phyloP scores from a whole-genome alignment of 2,113 vertebrate genomes.

The Limnothrissa miodon region DNA sequence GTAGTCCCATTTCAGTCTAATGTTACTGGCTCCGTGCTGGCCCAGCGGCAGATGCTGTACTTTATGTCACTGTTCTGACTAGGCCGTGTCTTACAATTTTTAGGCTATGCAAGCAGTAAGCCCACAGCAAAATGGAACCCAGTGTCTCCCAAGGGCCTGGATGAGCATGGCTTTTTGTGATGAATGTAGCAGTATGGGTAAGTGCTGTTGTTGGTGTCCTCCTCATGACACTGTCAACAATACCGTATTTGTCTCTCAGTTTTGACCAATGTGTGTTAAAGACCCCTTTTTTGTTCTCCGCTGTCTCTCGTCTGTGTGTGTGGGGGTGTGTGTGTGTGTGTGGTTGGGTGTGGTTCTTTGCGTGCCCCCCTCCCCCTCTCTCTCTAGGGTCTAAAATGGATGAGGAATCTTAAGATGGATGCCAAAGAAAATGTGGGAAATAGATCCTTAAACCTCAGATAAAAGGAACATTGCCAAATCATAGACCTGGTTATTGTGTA shows the following conservation, averaged over 20 bases:
- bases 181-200: conserved; percentile 41
- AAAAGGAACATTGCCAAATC: conserved; percentile 48
- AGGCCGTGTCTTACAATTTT: conserved; percentile 34
- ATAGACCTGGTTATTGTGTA: conserved; percentile 31
- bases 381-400: background rate
- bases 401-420: conserved; percentile 51
- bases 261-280: too few species aligned
- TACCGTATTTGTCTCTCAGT: background rate
- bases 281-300: too few species aligned
- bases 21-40: background rate
- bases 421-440: conserved; percentile 64
- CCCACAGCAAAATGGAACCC: conserved; percentile 77
- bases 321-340: background rate
- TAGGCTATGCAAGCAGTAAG: conserved; percentile 76
- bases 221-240: background rate
- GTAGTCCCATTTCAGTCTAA: background rate
- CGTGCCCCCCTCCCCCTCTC: background rate
- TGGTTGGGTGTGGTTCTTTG: background rate
- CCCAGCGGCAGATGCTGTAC: background rate
- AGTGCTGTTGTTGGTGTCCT: conserved; percentile 52
- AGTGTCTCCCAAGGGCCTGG: conserved; percentile 72
- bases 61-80: conserved; percentile 20
- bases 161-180: conserved; percentile 76
- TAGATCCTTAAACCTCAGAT: conserved; percentile 39
- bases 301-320: too few species aligned